Evolutionary conservation across 1,140 invertebrate genomes (phyloP), one percentile per base, ranked within the genome.

Genomic region (Macrostomum lignano): DNA sequence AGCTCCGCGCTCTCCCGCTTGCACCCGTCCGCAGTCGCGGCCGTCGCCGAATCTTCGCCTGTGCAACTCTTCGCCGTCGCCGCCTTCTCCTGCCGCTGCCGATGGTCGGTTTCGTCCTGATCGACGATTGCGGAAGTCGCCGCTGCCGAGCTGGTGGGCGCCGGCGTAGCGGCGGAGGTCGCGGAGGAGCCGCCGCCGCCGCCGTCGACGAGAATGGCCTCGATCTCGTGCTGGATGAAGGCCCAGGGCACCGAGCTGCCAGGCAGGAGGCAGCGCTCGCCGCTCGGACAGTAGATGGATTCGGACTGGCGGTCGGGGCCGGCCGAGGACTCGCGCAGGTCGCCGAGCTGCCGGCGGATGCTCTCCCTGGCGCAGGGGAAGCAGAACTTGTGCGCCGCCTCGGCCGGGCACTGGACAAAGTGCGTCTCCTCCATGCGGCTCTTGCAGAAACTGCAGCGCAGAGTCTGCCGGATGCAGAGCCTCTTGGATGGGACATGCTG

Each of bases 181-280:
- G n/a, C n/a, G n/a, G n/a, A n/a, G n/a, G n/a, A n/a, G n/a, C n/a
- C n/a, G n/a, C n/a, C n/a, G n/a, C n/a, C n/a, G n/a, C n/a, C n/a
- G n/a, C n/a, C n/a, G n/a, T n/a, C n/a, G n/a, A n/a, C n/a, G n/a
- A n/a, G n/a, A n/a, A 98, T 96, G 17, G 84, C 93, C n/a, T 76
- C 77, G 41, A 98, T 96, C 62, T 96, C 88, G 30, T 73, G 74
- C 59, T 88, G 81, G 86, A 96, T 96, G 57, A 98, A 98, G 19
- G 88, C 86, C 88, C 88, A 98, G 11, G 88, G 86, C 41, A 94
- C 79, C 38, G 70, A 76, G 33, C 79, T 86, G 46, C 88, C 88
- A 5, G 79, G 76, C 50, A 96, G 60, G 10, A 84, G 86, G 38
- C 62, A 64, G 39, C 61, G 62, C 35, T 62, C 58, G 17, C 58